phyloP scores from a whole-genome alignment of 2,113 vertebrate species.

The Rhinolophus sinicus region DNA sequence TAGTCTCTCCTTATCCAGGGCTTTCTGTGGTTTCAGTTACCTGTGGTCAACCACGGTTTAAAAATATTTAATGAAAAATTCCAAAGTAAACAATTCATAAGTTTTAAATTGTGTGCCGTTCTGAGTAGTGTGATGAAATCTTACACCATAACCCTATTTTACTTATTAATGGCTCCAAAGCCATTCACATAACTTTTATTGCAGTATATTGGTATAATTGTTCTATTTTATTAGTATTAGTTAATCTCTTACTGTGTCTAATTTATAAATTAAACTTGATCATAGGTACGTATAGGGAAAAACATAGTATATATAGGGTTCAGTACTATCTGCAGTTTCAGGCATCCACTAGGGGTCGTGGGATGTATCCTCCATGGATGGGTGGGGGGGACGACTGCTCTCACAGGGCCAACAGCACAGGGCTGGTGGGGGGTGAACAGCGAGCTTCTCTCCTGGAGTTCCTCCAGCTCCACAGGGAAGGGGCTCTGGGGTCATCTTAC shows the following conservation, averaged over 20 bases:
- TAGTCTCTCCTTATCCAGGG: background rate
- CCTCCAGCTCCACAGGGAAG: background rate
- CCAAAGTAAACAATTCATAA: background rate
- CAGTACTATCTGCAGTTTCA: background rate
- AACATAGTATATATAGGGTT: background rate
- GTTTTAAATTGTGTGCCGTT: background rate
- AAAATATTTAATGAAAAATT: background rate
- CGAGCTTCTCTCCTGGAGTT: background rate
- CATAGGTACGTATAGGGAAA: background rate
- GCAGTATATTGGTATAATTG: too few relatives aligned
- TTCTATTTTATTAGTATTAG: too few relatives aligned
- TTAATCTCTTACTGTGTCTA: background rate
- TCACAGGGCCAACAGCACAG: too few relatives aligned
- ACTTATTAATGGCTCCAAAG: background rate
- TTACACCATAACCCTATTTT: background rate
- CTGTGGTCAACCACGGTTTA: background rate
- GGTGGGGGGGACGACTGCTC: background rate
- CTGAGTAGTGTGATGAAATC: background rate
- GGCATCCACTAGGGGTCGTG: background rate
- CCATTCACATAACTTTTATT: background rate
- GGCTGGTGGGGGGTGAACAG: accelerated
- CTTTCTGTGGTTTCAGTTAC: background rate
- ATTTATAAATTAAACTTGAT: background rate
- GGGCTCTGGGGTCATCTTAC: background rate
- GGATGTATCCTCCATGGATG: too few relatives aligned